Evolutionary conservation across 2,888 invertebrate genomes (phyloP), one percentile per base, ranked within the genome.

Genomic region (Sepioteuthis lessoniana): DNA sequence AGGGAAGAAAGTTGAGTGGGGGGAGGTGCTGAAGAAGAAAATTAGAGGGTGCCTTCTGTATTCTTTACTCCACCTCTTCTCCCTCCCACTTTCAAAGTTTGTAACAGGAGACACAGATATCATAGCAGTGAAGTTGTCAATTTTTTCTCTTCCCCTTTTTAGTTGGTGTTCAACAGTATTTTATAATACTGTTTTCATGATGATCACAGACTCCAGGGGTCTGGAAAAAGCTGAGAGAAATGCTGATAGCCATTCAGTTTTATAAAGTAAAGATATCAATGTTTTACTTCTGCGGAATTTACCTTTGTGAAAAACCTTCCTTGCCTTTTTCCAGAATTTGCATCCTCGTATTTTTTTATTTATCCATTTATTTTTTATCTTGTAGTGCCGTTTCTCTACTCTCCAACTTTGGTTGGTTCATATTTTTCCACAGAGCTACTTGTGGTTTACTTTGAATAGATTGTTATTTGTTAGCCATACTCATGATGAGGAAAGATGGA

Each of bases 381-480:
- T n/a, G n/a, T 16, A 16, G n/a, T 76, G 35, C 76, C 76, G 25
- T 35, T 76, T 35, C 76, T 19, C 76, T 16, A 4, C n/a, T 35
- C 13, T 76, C n/a, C 76, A n/a, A 76, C 76, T 35, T 76, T 76
- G n/a, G 16, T 16, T 76, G 76, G 13, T n/a, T 76, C 76, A n/a
- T 76, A 76, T 76, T 35, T 76, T 76, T 35, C 76, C n/a, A 76
- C 16, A 4, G 76, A 76, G n/a, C 16, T 76, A n/a, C 76, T 76
- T 76, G n/a, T 35, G 76, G 76, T 76, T 35, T 35, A 76, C n/a
- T 25, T n/a, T 76, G 76, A 76, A 76, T 76, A 76, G 76, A n/a
- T 25, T 76, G 76, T 76, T n/a, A n/a, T n/a, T 76, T 76, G 76
- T 76, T 76, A 76, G n/a, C 76, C 76, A n/a, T n/a, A n/a, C 76